Evolutionary conservation across 1,140 invertebrate species (phyloP).

Genomic region (Sinonovacula constricta): DNA sequence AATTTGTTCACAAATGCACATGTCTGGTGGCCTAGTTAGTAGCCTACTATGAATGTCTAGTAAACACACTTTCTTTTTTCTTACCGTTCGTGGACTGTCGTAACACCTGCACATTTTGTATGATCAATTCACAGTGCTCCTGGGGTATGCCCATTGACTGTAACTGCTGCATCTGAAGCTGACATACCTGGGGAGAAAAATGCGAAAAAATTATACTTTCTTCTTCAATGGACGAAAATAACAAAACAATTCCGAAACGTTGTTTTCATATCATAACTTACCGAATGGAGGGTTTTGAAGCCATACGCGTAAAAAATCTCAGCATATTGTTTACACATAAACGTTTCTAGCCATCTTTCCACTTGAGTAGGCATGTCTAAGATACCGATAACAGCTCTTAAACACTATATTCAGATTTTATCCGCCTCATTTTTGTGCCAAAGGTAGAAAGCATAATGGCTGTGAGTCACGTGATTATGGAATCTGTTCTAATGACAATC

Average conservation of each 20-base stretch:
- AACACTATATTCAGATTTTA: constrained; percentile 18
- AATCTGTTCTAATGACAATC: too few species aligned
- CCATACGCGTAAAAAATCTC: constrained; percentile 73
- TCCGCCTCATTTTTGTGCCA: constrained; percentile 6
- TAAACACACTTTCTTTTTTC: too few species aligned
- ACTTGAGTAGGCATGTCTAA: constrained; percentile 72
- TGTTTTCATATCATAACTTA: constrained; percentile 63
- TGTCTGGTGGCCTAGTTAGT: too few species aligned
- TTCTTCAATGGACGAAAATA: not conserved
- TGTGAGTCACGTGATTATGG: constrained; percentile 60
- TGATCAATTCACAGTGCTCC: constrained; percentile 74
- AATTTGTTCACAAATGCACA: too few species aligned
- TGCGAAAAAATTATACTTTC: constrained; percentile 13
- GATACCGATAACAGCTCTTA: constrained; percentile 37
- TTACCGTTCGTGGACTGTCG: constrained; percentile 73
- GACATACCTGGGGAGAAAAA: constrained; percentile 73
- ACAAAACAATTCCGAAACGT: not conserved
- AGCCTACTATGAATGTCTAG: too few species aligned
- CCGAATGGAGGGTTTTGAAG: constrained; percentile 74
- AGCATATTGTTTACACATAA: constrained; percentile 77
- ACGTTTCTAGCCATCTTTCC: constrained; percentile 76
- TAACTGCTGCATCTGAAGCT: constrained; percentile 71
- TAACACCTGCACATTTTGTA: constrained; percentile 75
- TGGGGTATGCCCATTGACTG: constrained; percentile 74
- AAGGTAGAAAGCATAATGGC: constrained; percentile 63